Conservation (phyloP, 2,888 invertebrate species). For the Clostera curtula region DNA sequence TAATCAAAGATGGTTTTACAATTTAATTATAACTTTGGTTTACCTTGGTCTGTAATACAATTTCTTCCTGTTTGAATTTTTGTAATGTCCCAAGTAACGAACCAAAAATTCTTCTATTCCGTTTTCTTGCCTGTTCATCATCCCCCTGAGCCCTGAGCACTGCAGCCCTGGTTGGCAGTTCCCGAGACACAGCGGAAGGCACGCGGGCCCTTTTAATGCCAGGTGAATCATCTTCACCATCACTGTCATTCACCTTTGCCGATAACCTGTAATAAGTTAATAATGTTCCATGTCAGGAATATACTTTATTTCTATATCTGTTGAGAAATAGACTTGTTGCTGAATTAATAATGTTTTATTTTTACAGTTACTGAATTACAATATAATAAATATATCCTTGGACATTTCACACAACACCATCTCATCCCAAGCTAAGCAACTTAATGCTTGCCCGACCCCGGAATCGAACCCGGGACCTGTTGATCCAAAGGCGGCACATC, state of each 20-base stretch:
- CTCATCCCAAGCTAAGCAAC: no score
- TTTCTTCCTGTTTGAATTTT: constrained; percentile 96
- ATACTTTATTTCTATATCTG: no score
- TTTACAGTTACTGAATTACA: no score
- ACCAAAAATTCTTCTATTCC: constrained; percentile 97
- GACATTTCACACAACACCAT: no score
- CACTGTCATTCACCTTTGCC: constrained; percentile 61
- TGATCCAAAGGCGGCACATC: no score
- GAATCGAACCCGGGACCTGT: no score
- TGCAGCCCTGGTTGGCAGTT: constrained; percentile 82
- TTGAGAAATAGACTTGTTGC: no score
- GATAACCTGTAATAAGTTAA: constrained; percentile 57
- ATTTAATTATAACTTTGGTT: constrained; percentile 1
- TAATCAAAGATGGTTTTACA: no score
- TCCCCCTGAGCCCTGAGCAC: constrained; percentile 83
- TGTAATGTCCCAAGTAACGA: constrained; percentile 95
- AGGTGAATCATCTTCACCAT: constrained; percentile 62
- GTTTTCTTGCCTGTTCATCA: constrained; percentile 85
- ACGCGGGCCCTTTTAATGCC: constrained; percentile 47
- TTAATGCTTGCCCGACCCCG: no score
- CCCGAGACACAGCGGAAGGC: constrained; percentile 86
- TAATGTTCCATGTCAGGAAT: no score
- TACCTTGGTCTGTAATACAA: constrained; percentile 86
- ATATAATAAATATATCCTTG: no score
- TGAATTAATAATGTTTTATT: no score